A percentile compares a stretch with the other conserved stretches of the same genome.
phyloP scores from a whole-genome alignment of 2,888 invertebrate species.

The Cataglyphis altisquamis region DNA sequence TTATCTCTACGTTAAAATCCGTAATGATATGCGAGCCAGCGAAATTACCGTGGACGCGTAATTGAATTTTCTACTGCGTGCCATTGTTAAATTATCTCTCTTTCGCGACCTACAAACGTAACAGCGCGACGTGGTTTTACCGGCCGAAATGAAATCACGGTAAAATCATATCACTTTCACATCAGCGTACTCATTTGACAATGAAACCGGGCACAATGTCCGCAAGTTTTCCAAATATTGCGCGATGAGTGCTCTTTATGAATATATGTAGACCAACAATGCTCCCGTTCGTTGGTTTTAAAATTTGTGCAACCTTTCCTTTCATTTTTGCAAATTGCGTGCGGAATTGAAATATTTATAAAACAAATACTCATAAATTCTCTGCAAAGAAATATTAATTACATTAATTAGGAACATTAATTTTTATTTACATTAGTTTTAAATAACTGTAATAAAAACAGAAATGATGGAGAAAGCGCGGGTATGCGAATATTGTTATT shows the following conservation, averaged over 20 bases:
- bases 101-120: constrained; percentile 30
- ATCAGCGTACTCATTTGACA: constrained; percentile 38
- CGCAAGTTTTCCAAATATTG: constrained; percentile 18
- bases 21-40: constrained; percentile 47
- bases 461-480: background rate
- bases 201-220: constrained; percentile 32
- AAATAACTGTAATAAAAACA: background rate
- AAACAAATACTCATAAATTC: too few relatives aligned
- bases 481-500: background rate
- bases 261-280: background rate
- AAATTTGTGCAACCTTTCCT: constrained; percentile 1
- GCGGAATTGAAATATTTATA: constrained; percentile 20
- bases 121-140: background rate
- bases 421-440: background rate
- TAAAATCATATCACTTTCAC: constrained; percentile 49
- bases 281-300: background rate
- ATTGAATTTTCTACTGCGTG: constrained; percentile 46
- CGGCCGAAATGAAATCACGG: constrained; percentile 45
- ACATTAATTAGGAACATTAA: background rate
- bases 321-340: constrained; percentile 22
- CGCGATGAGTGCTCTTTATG: constrained; percentile 36
- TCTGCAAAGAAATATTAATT: background rate
- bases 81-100: constrained; percentile 53
- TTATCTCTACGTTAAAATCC: constrained; percentile 31
- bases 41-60: constrained; percentile 32